phyloP scores from a whole-genome alignment of 1,140 invertebrate species.

The Calephelis nemesis region DNA sequence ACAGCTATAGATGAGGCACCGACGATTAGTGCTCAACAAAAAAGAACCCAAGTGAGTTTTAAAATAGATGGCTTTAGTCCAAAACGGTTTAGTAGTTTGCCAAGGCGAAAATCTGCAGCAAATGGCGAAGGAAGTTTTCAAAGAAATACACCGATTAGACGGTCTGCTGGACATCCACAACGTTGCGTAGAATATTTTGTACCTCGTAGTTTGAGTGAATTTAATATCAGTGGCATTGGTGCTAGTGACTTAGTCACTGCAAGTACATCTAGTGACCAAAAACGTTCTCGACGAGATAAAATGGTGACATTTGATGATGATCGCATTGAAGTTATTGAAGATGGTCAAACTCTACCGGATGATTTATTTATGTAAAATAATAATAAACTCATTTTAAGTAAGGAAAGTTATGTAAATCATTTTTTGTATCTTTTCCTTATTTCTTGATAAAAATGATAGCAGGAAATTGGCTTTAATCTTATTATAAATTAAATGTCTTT shows the following conservation, averaged over 20 bases:
- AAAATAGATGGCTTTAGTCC: slow-evolving; percentile 75
- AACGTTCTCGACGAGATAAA: slow-evolving; percentile 82
- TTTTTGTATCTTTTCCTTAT: too few species aligned
- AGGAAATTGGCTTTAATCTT: too few species aligned
- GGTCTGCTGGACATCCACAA: slow-evolving; percentile 82
- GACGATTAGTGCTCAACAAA: slow-evolving; percentile 65
- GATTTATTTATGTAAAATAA: slow-evolving; percentile 73
- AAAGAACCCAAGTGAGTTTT: slow-evolving; percentile 73
- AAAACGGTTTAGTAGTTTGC: slow-evolving; percentile 81
- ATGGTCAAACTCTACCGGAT: slow-evolving; percentile 44
- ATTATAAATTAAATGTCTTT: too few species aligned
- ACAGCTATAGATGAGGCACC: slow-evolving; percentile 71
- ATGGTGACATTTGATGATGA: slow-evolving; percentile 92
- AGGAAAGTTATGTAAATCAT: too few species aligned
- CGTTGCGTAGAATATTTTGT: slow-evolving; percentile 89
- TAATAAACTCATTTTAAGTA: not conserved
- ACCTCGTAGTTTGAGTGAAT: slow-evolving; percentile 89
- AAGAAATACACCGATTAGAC: slow-evolving; percentile 82
- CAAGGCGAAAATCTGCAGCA: slow-evolving; percentile 79
- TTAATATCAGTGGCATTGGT: slow-evolving; percentile 84
- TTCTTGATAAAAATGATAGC: too few species aligned
- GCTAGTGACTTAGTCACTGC: slow-evolving; percentile 60
- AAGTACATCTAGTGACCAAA: slow-evolving; percentile 40
- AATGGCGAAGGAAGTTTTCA: slow-evolving; percentile 80
- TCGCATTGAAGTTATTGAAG: slow-evolving; percentile 34